Conservation (phyloP, 2,888 invertebrate species). For the Idaea straminata region DNA sequence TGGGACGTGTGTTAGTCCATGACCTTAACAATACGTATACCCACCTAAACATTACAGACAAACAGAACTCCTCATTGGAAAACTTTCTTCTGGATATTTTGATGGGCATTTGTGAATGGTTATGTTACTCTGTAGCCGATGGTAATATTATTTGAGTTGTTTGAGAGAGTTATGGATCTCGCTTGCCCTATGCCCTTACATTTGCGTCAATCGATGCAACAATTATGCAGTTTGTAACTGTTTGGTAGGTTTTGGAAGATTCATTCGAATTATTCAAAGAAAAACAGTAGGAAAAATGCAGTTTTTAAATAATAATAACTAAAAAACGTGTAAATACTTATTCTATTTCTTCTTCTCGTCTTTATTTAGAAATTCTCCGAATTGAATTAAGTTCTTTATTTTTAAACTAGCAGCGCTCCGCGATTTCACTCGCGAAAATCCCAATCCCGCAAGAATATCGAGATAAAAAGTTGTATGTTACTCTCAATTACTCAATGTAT, state of each 20-base stretch:
- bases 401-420: too few relatives aligned
- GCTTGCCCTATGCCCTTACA: constrained; percentile 61
- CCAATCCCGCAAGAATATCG: too few relatives aligned
- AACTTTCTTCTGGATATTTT: constrained; percentile 24
- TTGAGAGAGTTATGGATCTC: constrained; percentile 63
- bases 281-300: constrained; percentile 9
- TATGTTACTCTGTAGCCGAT: constrained; percentile 37
- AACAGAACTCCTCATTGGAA: constrained; percentile 6
- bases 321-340: too few relatives aligned
- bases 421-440: too few relatives aligned
- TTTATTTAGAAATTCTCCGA: too few relatives aligned
- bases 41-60: constrained; percentile 27
- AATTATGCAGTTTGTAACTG: constrained; percentile 63
- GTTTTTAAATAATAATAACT: too few relatives aligned
- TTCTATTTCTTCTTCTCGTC: too few relatives aligned
- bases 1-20: constrained; percentile 58
- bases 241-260: constrained; percentile 15
- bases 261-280: constrained; percentile 10
- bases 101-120: neutral
- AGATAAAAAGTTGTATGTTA: too few relatives aligned
- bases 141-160: constrained; percentile 43
- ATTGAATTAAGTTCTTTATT: too few relatives aligned
- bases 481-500: too few relatives aligned
- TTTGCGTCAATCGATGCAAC: constrained; percentile 70
- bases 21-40: constrained; percentile 39